Evolutionary conservation across 2,797 vertebrate species (phyloP), one percentile per base, ranked within the genome.

Genomic region (Spinus olivaceus): DNA sequence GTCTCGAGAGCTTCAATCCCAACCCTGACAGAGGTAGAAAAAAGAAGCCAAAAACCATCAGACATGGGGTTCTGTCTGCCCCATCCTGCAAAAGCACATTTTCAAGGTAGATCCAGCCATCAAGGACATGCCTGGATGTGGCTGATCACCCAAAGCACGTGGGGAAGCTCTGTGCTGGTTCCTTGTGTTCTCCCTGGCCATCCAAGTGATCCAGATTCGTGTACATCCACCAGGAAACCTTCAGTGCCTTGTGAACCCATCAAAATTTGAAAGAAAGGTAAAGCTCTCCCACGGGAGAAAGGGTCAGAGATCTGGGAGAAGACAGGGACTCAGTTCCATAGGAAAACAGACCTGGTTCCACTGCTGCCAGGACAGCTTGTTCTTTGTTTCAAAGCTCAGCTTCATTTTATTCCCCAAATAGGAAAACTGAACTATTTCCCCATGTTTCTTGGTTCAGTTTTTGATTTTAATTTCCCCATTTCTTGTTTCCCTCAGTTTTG

Each of bases 321-420:
- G 8, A 1, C 15, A n/a, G 19, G 28, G 25, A 5, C 14, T 87
- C 19, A 22, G 12, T 49, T 83, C 64, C 8, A 2, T 2, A 14
- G 33, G 49, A 51, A 41, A 66, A 9, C 8, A 65, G 27, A 10
- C 3, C 20, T 35, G 5, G 6, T 73, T 53, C 79, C 51, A 28
- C n/a, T 10, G 3, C n/a, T 86, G 12, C 6, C 12, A 47, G 66
- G 47, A 32, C 49, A 83, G 17, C 7, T 78, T 25, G 10, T 41
- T 90, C 5, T 2, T 47, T 51, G 7, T 91, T 81, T 91, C 50
- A 87, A 80, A 95, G 76, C 77, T 63, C 76, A 59, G 30, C 88
- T 95, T 94, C 22, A 41, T 94, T 94, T 70, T 93, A 82, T 90
- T 92, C 73, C 59, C 53, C 32, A 78, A 41, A 49, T 2, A 39